Percentiles rank a stretch among this genome's conserved stretches.
Conservation (phyloP, 2,888 invertebrate species). For the Mesorhabditis sp. region DNA sequence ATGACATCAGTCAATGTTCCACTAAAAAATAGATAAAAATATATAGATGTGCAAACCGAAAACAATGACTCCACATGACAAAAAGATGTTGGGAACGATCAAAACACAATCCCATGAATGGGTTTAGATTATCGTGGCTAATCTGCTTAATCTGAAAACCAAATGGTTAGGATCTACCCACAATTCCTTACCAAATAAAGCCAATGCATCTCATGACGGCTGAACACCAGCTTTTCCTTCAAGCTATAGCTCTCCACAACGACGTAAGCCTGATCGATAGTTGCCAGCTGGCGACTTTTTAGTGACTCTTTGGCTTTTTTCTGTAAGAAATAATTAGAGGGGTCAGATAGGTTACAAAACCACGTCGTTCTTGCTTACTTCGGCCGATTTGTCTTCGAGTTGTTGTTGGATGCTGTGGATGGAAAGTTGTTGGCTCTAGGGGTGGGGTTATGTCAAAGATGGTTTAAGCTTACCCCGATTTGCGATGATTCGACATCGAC, state of each 20-base stretch:
- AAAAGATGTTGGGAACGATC: slow-evolving; percentile 37
- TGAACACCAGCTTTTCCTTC: slow-evolving; percentile 44
- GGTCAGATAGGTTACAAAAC: not conserved
- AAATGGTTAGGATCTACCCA: not conserved
- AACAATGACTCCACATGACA: slow-evolving; percentile 36
- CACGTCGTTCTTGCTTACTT: slow-evolving; percentile 12
- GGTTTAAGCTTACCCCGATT: slow-evolving; percentile 12
- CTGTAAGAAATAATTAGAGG: not conserved
- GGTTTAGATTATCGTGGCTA: slow-evolving; percentile 52
- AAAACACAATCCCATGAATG: slow-evolving; percentile 47
- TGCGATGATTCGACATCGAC: slow-evolving; percentile 32
- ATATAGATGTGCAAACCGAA: slow-evolving; percentile 16
- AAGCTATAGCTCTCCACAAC: slow-evolving; percentile 40
- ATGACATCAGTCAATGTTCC: slow-evolving; percentile 43
- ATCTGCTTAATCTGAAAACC: slow-evolving; percentile 44
- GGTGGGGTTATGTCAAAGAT: not conserved
- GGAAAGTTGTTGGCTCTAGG: slow-evolving; percentile 41
- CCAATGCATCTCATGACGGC: slow-evolving; percentile 31
- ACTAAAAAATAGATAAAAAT: slow-evolving; percentile 26
- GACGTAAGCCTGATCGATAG: slow-evolving; percentile 43
- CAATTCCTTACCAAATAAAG: not conserved
- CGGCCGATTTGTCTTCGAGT: slow-evolving; percentile 21
- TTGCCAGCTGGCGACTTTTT: slow-evolving; percentile 27
- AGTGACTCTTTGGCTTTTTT: slow-evolving; percentile 10
- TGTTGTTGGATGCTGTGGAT: slow-evolving; percentile 41